Base-by-base conservation (phyloP, 1,140 invertebrate genomes). In the Pseudomyrmex pallidus region DNA sequence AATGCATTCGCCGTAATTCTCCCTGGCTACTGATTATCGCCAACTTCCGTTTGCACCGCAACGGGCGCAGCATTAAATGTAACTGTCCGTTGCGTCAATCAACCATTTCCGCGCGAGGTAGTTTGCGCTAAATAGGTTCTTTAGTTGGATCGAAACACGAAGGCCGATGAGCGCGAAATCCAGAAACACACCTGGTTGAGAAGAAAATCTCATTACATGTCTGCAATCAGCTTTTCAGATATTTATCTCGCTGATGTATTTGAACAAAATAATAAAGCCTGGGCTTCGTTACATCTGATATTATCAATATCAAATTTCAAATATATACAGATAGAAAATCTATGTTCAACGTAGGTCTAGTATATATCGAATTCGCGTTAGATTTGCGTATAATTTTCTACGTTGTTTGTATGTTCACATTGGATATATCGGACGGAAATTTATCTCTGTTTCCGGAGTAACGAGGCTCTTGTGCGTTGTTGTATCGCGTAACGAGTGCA, bases 81-180 rank as follows among this genome's bases (percentile, higher is more conserved):
- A 87, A 87, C 86, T 86, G 78, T 61, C 48, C 78, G 54, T 67
- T 20, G 64, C 64, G 84, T 87, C 85, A 83, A 87, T 82, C 62
- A 76, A 61, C 61, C 57, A 61, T 76, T 87, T 86, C 57, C 66
- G 57, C 17, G 20, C 48, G 7, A 52, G n/a, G n/a, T 56, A 50
- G 2, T 1, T 35, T 7, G 35, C 7, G 22, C 15, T n/a, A 70
- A 80, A 70, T 50, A 61, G 35, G 15, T 78, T 70, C 44, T 77
- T 77, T 20, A 63, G 15, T 64, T 48, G 20, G 3, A 22, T 67
- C 35, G 74, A 13, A 15, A 25, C 13, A 10, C 4, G 17, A 17
- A 52, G 10, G 22, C 12, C 12, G 20, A 17, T 12, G 73, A 62
- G 59, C 22, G 57, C 44, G 8, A 62, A 74, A 17, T 10, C 57